Evolutionary conservation across 2,797 vertebrate genomes (phyloP).

Genomic region (Sebastes taczanowskii): DNA sequence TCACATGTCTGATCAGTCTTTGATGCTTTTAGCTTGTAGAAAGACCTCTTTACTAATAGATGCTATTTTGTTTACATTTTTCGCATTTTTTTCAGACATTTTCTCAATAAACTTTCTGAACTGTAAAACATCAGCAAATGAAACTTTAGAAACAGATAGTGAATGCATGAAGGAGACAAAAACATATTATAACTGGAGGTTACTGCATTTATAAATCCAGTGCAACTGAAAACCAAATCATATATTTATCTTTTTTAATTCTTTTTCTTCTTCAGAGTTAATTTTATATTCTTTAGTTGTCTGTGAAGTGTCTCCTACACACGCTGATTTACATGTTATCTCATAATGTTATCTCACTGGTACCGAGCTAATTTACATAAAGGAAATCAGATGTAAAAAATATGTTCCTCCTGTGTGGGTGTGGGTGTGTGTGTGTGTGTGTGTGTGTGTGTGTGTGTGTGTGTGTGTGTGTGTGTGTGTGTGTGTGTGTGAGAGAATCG

Average conservation of each 20-base stretch:
- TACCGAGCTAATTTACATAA: not conserved
- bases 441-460: not conserved
- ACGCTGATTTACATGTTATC: constrained; percentile 1
- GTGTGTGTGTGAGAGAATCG: not conserved
- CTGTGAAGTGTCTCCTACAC: not conserved
- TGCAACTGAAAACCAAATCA: not conserved
- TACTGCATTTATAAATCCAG: not conserved
- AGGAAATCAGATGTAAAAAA: constrained; percentile 22
- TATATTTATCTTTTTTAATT: not conserved
- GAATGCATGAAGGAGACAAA: not conserved
- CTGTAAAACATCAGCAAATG: not conserved
- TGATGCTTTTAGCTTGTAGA: no score
- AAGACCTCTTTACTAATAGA: no score
- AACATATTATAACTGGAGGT: not conserved
- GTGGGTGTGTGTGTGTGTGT: not conserved
- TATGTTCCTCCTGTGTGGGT: not conserved
- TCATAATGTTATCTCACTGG: not conserved
- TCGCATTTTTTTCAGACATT: no score
- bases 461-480: not conserved
- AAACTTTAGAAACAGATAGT: not conserved
- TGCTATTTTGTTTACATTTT: no score
- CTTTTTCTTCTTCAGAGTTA: not conserved
- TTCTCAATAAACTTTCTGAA: not conserved
- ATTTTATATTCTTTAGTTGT: not conserved
- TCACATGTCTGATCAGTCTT: no score